Evolutionary conservation across 2,113 vertebrate species (phyloP).

Genomic region (Lathamus discolor): DNA sequence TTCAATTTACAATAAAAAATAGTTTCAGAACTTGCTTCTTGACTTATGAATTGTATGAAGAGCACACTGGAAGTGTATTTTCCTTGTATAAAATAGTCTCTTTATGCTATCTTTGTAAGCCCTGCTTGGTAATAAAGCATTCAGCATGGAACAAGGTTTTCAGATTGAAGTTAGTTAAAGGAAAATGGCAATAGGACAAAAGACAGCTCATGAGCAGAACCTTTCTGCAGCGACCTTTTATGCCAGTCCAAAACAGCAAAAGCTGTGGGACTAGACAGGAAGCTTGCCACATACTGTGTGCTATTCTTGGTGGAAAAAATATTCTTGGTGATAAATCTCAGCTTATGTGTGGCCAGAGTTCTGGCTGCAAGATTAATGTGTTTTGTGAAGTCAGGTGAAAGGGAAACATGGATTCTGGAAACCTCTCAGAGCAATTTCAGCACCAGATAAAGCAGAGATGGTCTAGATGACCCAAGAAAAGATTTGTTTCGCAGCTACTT

Average conservation of each 20-base stretch:
- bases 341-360: background rate
- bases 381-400: conserved; percentile 19
- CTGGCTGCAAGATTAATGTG: background rate
- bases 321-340: background rate
- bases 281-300: background rate
- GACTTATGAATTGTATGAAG: background rate
- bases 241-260: background rate
- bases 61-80: background rate
- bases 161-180: background rate
- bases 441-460: background rate
- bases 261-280: background rate
- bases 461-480: background rate
- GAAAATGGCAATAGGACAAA: conserved; percentile 11
- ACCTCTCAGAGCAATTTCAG: background rate
- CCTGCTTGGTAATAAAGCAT: background rate
- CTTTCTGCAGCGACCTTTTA: background rate
- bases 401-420: background rate
- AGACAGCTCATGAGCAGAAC: background rate
- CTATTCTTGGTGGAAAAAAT: conserved; percentile 27
- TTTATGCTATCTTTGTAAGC: background rate
- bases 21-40: background rate
- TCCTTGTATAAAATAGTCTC: background rate
- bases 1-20: background rate
- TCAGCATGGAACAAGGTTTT: background rate
- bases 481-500: background rate